Evolutionary conservation across 2,113 vertebrate genomes (phyloP).

Genomic region (Dipodomys merriami): DNA sequence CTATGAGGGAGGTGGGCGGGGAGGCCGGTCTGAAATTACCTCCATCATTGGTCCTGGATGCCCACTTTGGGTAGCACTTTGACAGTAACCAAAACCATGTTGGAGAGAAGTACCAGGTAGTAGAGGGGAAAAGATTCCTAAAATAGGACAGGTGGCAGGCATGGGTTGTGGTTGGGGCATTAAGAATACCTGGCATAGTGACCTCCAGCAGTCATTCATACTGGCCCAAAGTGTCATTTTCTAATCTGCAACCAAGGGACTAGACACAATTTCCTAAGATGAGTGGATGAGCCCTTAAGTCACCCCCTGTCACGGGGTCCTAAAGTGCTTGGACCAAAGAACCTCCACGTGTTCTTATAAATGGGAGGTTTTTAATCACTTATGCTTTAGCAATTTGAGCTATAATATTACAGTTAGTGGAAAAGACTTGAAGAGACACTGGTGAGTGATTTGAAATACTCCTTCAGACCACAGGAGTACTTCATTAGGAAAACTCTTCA

Average conservation of each 20-base stretch:
- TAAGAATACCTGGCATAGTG: not conserved
- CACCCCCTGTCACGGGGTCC: too few species aligned
- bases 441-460: slow-evolving; percentile 66
- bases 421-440: slow-evolving; percentile 77
- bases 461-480: slow-evolving; percentile 48
- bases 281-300: not conserved
- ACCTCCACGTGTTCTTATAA: not conserved
- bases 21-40: not conserved
- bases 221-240: not conserved
- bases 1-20: not conserved
- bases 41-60: not conserved
- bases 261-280: not conserved
- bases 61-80: not conserved
- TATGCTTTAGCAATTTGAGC: slow-evolving; percentile 74
- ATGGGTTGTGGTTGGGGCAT: not conserved
- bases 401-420: slow-evolving; percentile 67
- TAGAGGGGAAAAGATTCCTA: not conserved
- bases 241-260: not conserved
- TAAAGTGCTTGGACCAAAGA: not conserved
- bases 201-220: not conserved
- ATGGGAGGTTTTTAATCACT: slow-evolving; percentile 66
- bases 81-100: not conserved
- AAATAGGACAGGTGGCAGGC: too few species aligned
- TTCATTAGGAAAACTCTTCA: slow-evolving; percentile 57
- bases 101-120: not conserved